phyloP scores from a whole-genome alignment of 2,113 vertebrate species.

The Tylochromis polylepis region DNA sequence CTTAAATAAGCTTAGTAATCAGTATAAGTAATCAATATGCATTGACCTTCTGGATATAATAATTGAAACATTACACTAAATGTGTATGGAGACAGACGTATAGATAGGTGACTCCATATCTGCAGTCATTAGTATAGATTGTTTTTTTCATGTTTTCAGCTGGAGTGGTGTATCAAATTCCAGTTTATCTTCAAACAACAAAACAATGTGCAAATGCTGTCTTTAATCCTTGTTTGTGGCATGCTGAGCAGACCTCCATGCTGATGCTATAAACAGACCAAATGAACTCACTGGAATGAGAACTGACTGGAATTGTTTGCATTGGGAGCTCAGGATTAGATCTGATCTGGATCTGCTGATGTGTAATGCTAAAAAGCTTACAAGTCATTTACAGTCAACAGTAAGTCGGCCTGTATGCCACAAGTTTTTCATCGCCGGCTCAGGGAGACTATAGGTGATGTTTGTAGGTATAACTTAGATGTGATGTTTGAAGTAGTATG shows the following conservation, averaged over 20 bases:
- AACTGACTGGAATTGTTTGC: background rate
- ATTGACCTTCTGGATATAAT: background rate
- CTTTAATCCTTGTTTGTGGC: background rate
- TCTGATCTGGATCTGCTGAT: background rate
- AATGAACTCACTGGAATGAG: background rate
- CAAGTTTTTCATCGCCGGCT: background rate
- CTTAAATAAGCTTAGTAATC: background rate
- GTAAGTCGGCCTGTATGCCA: background rate
- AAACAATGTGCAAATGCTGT: background rate
- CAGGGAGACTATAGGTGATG: background rate
- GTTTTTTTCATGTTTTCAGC: background rate
- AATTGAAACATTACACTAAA: background rate
- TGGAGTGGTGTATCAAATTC: background rate
- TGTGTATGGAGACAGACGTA: background rate
- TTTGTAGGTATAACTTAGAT: background rate
- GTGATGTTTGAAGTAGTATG: background rate
- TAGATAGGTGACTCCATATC: background rate
- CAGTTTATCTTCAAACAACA: background rate
- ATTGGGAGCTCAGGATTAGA: background rate
- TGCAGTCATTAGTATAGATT: background rate
- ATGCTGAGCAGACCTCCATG: background rate
- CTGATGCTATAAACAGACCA: background rate
- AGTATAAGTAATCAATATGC: background rate
- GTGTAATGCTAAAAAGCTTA: background rate
- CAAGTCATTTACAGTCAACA: background rate